Conservation (phyloP, 2,888 invertebrate genomes). For the Orchesella flavescens region DNA sequence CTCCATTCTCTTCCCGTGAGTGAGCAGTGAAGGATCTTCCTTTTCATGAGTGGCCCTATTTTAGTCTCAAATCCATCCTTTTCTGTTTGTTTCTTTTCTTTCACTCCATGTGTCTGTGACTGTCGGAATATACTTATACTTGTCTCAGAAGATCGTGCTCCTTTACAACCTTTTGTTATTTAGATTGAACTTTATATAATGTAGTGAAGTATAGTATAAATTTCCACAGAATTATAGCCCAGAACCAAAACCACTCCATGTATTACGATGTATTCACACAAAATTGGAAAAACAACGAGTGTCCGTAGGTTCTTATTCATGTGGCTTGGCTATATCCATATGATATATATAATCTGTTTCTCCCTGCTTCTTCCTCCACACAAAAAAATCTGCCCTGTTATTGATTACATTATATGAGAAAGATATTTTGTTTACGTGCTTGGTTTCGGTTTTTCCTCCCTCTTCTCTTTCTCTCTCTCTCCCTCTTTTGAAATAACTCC, state of each 20-base stretch:
- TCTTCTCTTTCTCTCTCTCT: neutral
- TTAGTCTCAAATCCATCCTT: conserved; percentile 48
- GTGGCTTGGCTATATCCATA: neutral
- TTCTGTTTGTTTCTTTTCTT: conserved; percentile 9
- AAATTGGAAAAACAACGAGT: neutral
- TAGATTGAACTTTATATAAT: conserved; percentile 46
- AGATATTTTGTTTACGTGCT: too few species aligned
- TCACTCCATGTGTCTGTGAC: conserved; percentile 3
- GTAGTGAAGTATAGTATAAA: neutral
- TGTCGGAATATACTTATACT: conserved; percentile 10
- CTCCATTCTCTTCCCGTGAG: conserved; percentile 41
- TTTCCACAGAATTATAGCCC: neutral
- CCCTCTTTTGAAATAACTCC: neutral
- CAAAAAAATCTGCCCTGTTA: too few species aligned
- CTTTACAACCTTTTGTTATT: conserved; percentile 58
- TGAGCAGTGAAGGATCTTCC: conserved; percentile 60
- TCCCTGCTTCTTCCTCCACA: neutral
- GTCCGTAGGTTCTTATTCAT: neutral
- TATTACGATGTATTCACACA: neutral
- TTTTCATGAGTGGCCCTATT: conserved; percentile 62
- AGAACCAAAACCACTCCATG: neutral
- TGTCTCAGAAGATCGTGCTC: conserved; percentile 55
- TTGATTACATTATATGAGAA: too few species aligned
- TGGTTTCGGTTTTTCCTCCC: too few species aligned
- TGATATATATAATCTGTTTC: neutral